These are phyloP conservation scores for Caenorhabditis briggsae DNA, from an alignment of 1,140 invertebrate species.

Conservation along the genomic window DNA sequence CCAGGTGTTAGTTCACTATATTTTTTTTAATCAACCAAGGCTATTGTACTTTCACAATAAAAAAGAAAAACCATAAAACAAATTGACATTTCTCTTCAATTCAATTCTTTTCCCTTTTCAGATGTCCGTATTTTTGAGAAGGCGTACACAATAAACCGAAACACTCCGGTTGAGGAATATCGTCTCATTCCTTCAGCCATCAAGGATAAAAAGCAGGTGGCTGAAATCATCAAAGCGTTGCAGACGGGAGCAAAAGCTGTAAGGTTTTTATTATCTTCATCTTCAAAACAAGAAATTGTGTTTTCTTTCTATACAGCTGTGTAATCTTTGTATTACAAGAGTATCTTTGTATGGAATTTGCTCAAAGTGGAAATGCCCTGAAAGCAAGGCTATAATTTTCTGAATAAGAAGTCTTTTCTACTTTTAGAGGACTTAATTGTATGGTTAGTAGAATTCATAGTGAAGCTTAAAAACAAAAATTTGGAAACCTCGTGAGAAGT, in stretches of 20 bases:
- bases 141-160: constrained; percentile 50
- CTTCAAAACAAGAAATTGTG: background rate
- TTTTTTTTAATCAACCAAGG: no score
- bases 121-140: constrained; percentile 40
- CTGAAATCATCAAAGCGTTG: constrained; percentile 40
- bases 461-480: no score
- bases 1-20: no score
- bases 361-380: no score
- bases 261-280: background rate
- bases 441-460: no score
- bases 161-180: constrained; percentile 30
- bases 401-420: no score
- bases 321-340: no score
- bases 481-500: no score
- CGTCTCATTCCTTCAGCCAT: constrained; percentile 38
- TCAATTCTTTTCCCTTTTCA: background rate
- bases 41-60: no score
- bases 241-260: constrained; percentile 40
- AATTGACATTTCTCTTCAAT: background rate
- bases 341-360: no score
- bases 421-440: no score
- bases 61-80: background rate
- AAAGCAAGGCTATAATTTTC: no score
- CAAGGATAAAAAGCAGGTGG: constrained; percentile 44
- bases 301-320: background rate